Conservation (phyloP, 2,888 invertebrate species). For the Morinoia aosen region DNA sequence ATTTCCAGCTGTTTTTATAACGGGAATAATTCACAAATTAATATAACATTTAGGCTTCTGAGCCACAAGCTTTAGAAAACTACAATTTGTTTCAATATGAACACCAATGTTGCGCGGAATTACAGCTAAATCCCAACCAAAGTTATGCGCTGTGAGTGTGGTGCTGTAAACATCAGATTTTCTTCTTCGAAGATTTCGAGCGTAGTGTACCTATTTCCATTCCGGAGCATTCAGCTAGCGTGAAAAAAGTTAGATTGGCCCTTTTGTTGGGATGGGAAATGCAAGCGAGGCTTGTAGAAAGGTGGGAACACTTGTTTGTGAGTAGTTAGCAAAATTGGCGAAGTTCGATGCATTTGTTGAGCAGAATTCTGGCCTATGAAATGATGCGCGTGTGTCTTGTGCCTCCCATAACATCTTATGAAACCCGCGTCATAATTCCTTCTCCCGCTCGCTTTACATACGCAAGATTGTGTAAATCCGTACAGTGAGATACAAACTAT, state of each 20-base stretch:
- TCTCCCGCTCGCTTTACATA: not conserved
- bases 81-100: not conserved
- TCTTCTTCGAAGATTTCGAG: not conserved
- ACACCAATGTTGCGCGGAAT: not conserved
- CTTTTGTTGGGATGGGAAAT: conserved; percentile 3
- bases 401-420: not conserved
- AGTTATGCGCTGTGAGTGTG: no score
- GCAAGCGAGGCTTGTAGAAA: not conserved
- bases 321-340: not conserved
- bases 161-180: not conserved
- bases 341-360: not conserved
- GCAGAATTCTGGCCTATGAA: not conserved
- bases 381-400: not conserved
- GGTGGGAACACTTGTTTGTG: not conserved
- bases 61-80: not conserved
- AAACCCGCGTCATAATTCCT: not conserved
- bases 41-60: not conserved
- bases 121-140: not conserved
- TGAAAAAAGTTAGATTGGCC: not conserved
- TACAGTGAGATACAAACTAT: no score
- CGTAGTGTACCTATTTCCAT: not conserved
- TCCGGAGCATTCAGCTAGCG: not conserved
- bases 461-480: no score
- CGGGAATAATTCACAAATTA: not conserved
- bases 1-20: not conserved